Base-by-base conservation (phyloP, 2,113 vertebrate genomes). In the Lonchura striata region DNA sequence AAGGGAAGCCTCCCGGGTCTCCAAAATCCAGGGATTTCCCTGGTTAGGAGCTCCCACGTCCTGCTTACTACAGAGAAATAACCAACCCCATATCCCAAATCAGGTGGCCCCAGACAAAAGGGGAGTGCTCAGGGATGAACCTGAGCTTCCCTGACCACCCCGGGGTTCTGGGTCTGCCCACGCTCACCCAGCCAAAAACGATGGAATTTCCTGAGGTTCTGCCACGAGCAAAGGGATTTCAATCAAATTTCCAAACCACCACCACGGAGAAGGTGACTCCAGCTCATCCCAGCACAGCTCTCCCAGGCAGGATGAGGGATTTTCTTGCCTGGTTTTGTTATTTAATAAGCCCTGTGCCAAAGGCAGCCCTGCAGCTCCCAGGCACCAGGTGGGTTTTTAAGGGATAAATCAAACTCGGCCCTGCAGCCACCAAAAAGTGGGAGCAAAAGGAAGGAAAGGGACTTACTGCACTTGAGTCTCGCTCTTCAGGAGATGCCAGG, bases 381-480 rank as follows among this genome's bases (percentile, higher is more conserved):
- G 22, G 31, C 30, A 35, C 52, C n/a, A 31, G 39, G 3, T 18
- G 33, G 30, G 6, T 31, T 72, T 39, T 25, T 3, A 33, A 37
- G 21, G n/a, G 22, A 33, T 0, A 11, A 54, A 46, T 33, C 4
- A 21, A 83, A 13, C 21, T 57, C 33, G 20, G 46, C 1, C n/a
- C 4, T 0, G 3, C 10, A 11, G 42, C 3, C 41, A 35, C 7
- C 35, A 47, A 15, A 30, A 63, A 47, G 1, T 0, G 10, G 22
- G 54, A 14, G 16, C 5, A 15, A 37, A 56, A 57, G 46, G 28
- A 57, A 60, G 27, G 42, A n/a, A 63, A 19, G 30, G 82, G 52
- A 99, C 99, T 98, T 98, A 99, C 99, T 97, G 98, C 98, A 53
- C 99, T 99, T 13, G 99, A 99, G 95, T 99, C 99, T 71, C 99